Evolutionary conservation across 2,888 invertebrate genomes (phyloP).

Genomic region (Leucoptera coffeella): DNA sequence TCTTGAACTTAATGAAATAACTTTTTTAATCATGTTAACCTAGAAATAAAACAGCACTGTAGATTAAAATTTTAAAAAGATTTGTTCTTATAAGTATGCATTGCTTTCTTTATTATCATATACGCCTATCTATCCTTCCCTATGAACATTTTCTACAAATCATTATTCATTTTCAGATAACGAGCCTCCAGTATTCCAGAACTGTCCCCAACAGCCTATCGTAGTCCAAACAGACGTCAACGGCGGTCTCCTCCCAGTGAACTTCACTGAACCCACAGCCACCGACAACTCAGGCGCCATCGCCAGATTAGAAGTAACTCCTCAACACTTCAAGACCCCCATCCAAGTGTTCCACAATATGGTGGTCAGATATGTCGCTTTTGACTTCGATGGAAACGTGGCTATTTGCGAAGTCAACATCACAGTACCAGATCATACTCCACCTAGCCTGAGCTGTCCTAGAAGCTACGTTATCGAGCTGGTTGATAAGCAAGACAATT

Average conservation of each 20-base stretch:
- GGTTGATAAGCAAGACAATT: conserved; percentile 84
- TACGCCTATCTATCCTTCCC: no score
- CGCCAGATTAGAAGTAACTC: conserved; percentile 87
- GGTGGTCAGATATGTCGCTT: conserved; percentile 91
- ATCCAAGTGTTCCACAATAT: conserved; percentile 84
- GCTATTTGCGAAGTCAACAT: conserved; percentile 96
- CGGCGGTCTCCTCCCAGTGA: conserved; percentile 84
- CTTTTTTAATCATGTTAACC: no score
- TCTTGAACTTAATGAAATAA: no score
- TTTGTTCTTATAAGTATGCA: no score
- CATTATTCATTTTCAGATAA: conserved; percentile 71
- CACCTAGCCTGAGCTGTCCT: conserved; percentile 84
- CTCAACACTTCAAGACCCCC: conserved; percentile 85
- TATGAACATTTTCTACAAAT: no score
- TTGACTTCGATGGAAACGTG: conserved; percentile 95
- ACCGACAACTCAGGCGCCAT: conserved; percentile 95
- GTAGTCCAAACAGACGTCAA: conserved; percentile 82
- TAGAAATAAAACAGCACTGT: no score
- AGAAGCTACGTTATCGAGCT: conserved; percentile 92
- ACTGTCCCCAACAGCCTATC: conserved; percentile 91
- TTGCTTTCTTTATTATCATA: no score
- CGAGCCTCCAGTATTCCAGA: conserved; percentile 93
- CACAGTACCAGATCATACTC: conserved; percentile 88
- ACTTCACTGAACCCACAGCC: conserved; percentile 90
- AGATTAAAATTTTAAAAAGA: no score